Evolutionary conservation across 2,888 invertebrate genomes (phyloP).

Genomic region (Lampropteryx suffumata): DNA sequence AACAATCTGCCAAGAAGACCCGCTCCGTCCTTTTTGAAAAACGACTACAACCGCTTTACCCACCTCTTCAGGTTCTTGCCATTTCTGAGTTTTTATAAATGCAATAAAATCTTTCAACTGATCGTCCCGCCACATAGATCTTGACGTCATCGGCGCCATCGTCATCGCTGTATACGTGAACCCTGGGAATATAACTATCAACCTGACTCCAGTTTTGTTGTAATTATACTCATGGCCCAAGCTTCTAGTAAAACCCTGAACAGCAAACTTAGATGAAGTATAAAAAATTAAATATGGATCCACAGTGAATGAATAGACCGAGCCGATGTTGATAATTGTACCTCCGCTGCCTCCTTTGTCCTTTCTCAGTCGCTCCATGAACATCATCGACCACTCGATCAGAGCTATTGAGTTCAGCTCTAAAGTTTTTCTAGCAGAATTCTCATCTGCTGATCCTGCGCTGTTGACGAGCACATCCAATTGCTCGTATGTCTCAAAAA

Average conservation of each 20-base stretch:
- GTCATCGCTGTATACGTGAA: slow-evolving; percentile 17
- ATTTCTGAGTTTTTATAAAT: slow-evolving; percentile 6
- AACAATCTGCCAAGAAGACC: slow-evolving; percentile 69
- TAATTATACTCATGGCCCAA: slow-evolving; percentile 62
- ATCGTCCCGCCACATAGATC: slow-evolving; percentile 19
- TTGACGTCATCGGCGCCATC: too few relatives aligned
- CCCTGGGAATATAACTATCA: slow-evolving; percentile 51
- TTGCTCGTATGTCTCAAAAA: slow-evolving; percentile 42
- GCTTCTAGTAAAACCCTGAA: slow-evolving; percentile 69
- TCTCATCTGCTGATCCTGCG: slow-evolving; percentile 51
- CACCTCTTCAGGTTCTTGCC: slow-evolving; percentile 20
- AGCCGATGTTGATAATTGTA: slow-evolving; percentile 83
- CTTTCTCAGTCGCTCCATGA: slow-evolving; percentile 76
- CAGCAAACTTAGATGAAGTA: slow-evolving; percentile 80
- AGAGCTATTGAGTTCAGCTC: slow-evolving; percentile 50
- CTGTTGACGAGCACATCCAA: slow-evolving; percentile 64
- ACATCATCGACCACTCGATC: slow-evolving; percentile 55
- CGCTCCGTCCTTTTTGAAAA: slow-evolving; percentile 53
- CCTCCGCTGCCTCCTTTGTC: slow-evolving; percentile 81
- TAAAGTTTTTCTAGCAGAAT: slow-evolving; percentile 35
- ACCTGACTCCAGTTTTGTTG: slow-evolving; percentile 66
- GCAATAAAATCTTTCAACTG: slow-evolving; percentile 13
- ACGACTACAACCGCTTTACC: slow-evolving; percentile 22
- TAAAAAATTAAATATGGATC: slow-evolving; percentile 77
- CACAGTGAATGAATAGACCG: slow-evolving; percentile 77